phyloP scores from a whole-genome alignment of 2,888 invertebrate genomes.

The Andrena praecox region DNA sequence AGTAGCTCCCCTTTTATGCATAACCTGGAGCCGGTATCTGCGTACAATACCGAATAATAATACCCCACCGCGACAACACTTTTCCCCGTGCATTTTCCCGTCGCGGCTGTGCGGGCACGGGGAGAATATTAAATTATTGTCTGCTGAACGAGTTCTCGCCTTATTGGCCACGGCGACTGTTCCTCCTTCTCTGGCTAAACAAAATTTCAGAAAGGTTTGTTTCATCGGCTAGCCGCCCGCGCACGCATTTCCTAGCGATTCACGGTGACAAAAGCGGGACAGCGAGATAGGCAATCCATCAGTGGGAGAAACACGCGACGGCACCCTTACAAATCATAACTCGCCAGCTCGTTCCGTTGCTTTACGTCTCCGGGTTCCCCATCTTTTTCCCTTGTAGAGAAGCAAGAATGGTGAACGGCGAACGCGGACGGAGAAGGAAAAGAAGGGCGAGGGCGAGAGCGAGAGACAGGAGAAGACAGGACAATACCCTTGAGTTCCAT shows the following conservation, averaged over 20 bases:
- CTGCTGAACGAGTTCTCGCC: conserved; percentile 21
- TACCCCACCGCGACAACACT: conserved; percentile 22
- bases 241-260: not conserved
- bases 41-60: conserved; percentile 43
- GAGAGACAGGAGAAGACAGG: conserved; percentile 63
- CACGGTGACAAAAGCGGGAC: conserved; percentile 49
- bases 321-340: conserved; percentile 72
- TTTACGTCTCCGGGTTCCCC: conserved; percentile 28
- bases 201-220: conserved; percentile 4
- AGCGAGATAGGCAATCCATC: conserved; percentile 70
- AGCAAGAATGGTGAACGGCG: no score
- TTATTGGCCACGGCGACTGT: conserved; percentile 13
- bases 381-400: not conserved
- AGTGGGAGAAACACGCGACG: conserved; percentile 66
- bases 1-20: conserved; percentile 35
- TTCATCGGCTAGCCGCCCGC: conserved; percentile 17
- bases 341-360: conserved; percentile 45
- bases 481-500: conserved; percentile 74
- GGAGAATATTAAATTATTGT: conserved; percentile 38
- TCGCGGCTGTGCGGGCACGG: conserved; percentile 1
- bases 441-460: not conserved
- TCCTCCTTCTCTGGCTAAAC: conserved; percentile 15
- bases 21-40: conserved; percentile 20
- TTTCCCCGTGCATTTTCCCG: conserved; percentile 2
- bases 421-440: not conserved